phyloP scores from a whole-genome alignment of 2,888 invertebrate genomes.

The Itoplectis maculator region DNA sequence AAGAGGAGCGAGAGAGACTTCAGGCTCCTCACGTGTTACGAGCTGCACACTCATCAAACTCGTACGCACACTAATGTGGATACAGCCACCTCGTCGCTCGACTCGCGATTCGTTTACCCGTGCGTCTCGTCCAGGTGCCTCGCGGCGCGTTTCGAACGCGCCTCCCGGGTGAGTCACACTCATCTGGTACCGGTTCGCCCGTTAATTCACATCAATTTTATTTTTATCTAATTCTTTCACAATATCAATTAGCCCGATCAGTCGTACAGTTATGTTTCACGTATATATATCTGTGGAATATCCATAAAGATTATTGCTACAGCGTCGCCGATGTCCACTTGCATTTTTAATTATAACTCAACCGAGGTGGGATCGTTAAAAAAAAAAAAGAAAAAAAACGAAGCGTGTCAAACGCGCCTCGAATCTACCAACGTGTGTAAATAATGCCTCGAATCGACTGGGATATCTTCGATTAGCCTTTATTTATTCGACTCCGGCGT shows the following conservation, averaged over 20 bases:
- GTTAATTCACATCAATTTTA: conserved; percentile 56
- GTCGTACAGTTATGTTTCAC: neutral
- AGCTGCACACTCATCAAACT: conserved; percentile 47
- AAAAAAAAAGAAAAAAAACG: neutral
- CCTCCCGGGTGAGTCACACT: conserved; percentile 23
- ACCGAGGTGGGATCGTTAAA: neutral
- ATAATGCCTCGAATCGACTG: neutral
- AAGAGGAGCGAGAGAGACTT: conserved; percentile 39
- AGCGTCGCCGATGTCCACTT: neutral
- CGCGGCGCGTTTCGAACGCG: conserved; percentile 21
- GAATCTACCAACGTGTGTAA: neutral
- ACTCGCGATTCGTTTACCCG: conserved; percentile 15
- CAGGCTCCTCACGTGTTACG: conserved; percentile 58
- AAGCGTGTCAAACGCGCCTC: neutral
- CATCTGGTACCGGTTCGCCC: conserved; percentile 45
- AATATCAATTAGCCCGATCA: conserved; percentile 50
- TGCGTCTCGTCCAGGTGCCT: conserved; percentile 60
- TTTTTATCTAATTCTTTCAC: conserved; percentile 32
- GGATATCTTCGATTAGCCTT: neutral
- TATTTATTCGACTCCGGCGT: neutral
- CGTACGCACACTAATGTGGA: conserved; percentile 35
- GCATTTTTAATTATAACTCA: neutral
- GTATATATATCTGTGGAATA: too few relatives aligned
- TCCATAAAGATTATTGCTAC: neutral
- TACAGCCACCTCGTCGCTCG: neutral